Evolutionary conservation across 2,888 invertebrate species (phyloP), one percentile per base, ranked within the genome.

Genomic region (Eupeodes luniger): DNA sequence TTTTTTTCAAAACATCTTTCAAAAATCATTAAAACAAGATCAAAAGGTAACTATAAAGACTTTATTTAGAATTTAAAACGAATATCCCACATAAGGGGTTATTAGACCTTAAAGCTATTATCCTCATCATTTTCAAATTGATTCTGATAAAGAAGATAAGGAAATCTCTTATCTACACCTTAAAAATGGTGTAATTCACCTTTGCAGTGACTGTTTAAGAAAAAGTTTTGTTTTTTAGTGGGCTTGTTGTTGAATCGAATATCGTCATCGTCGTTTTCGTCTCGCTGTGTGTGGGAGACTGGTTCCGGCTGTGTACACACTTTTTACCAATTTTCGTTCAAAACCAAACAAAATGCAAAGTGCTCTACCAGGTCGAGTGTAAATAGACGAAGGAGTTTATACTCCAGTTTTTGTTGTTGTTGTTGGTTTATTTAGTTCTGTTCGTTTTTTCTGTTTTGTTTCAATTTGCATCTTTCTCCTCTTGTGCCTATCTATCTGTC

Each of bases 281-380:
- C 27, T 27, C 27, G 27, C 40, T 34, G 47, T 67, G 53, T 66
- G 80, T 72, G 80, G 83, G 79, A 84, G 84, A 67, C 81, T 88
- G 74, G 74, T 85, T 85, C 85, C 88, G 72, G 81, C 84, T 85
- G 84, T 76, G 70, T 84, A 66, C 84, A 81, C 81, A 74, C 85
- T 85, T 85, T 80, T 77, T 85, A 78, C 74, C 81, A 83, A 80
- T 87, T 84, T 72, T 62, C 47, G 49, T 72, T 75, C 5, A 62
- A 27, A 78, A 40, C 74, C 78, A 86, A 86, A 79, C 83, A 81
- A 55, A 72, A 70, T 70, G 80, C 76, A 80, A 84, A 87, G 87
- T 84, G 84, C 84, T 70, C 53, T 62, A 69, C 74, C 81, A 55
- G 86, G 70, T 74, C 67, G 85, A 80, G 40, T 69, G 84, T 79